A percentile compares a stretch with the other conserved stretches of the same genome.
These are phyloP conservation scores for Spatulosminthurus flaviceps DNA, from an alignment of 2,888 invertebrate species.

Conservation along the genomic window DNA sequence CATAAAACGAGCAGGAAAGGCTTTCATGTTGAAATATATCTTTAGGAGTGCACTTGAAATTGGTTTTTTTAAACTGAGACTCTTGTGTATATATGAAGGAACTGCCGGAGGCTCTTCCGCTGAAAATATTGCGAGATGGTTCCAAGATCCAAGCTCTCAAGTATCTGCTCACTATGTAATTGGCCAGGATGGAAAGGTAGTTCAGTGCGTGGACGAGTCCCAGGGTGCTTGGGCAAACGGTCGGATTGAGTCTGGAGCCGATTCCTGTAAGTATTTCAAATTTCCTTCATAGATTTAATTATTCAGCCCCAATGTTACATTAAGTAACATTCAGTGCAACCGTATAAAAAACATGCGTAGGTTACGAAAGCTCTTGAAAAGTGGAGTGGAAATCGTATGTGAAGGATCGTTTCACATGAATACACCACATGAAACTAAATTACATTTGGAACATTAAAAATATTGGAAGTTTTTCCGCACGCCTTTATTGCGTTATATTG, in stretches of 20 bases:
- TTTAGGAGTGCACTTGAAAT: not conserved
- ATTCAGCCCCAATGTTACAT: too few species aligned
- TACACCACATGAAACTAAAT: too few species aligned
- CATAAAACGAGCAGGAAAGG: not conserved
- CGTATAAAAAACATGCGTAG: too few species aligned
- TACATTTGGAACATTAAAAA: too few species aligned
- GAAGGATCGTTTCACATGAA: too few species aligned
- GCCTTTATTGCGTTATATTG: too few species aligned
- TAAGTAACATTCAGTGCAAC: too few species aligned
- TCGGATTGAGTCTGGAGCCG: slow-evolving; percentile 57
- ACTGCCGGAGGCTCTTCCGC: slow-evolving; percentile 58
- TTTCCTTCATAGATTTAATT: slow-evolving; percentile 19
- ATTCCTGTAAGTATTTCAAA: slow-evolving; percentile 51
- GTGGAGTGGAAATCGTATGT: too few species aligned
- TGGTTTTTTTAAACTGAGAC: not conserved
- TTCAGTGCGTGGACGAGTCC: slow-evolving; percentile 54
- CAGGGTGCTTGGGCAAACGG: slow-evolving; percentile 60
- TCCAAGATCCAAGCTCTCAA: slow-evolving; percentile 54
- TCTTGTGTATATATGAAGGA: slow-evolving; percentile 30
- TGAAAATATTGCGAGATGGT: slow-evolving; percentile 55
- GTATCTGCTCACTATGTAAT: slow-evolving; percentile 56
- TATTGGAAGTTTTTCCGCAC: too few species aligned
- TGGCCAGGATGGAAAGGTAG: slow-evolving; percentile 56
- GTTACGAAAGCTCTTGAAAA: too few species aligned
- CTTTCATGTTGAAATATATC: not conserved